Evolutionary conservation across 2,113 vertebrate species (phyloP).

Genomic region (Gymnobelideus leadbeateri): DNA sequence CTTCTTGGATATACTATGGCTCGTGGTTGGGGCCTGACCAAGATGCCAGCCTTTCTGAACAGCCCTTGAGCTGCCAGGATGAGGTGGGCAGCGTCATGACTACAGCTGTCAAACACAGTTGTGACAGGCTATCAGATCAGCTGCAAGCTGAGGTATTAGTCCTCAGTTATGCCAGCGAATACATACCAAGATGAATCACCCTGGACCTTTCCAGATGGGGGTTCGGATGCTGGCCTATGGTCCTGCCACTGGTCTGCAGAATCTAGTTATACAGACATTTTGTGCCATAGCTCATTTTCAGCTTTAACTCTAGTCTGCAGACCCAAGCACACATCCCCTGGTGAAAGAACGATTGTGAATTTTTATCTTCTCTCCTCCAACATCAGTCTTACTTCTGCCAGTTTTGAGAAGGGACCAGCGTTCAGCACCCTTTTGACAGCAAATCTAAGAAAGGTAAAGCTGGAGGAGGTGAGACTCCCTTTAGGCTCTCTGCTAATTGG

Average conservation of each 20-base stretch:
- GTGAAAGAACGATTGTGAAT: background rate
- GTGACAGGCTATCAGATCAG: background rate
- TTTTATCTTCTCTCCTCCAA: background rate
- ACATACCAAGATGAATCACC: background rate
- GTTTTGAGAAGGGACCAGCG: background rate
- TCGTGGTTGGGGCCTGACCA: background rate
- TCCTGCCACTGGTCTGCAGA: background rate
- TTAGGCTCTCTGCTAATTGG: background rate
- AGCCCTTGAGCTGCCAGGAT: background rate
- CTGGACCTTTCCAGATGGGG: background rate
- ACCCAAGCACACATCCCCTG: background rate
- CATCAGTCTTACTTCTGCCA: background rate
- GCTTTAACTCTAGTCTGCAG: background rate
- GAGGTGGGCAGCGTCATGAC: background rate
- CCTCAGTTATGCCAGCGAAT: background rate
- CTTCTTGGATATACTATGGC: background rate
- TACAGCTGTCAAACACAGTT: background rate
- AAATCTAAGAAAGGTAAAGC: background rate
- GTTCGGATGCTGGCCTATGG: background rate
- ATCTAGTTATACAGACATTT: background rate
- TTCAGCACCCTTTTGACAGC: background rate
- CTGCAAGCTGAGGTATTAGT: background rate
- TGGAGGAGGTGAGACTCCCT: background rate
- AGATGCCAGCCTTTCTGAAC: background rate
- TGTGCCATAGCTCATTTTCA: background rate